phyloP scores from a whole-genome alignment of 2,888 invertebrate genomes.

The Anagyrus pseudococci region DNA sequence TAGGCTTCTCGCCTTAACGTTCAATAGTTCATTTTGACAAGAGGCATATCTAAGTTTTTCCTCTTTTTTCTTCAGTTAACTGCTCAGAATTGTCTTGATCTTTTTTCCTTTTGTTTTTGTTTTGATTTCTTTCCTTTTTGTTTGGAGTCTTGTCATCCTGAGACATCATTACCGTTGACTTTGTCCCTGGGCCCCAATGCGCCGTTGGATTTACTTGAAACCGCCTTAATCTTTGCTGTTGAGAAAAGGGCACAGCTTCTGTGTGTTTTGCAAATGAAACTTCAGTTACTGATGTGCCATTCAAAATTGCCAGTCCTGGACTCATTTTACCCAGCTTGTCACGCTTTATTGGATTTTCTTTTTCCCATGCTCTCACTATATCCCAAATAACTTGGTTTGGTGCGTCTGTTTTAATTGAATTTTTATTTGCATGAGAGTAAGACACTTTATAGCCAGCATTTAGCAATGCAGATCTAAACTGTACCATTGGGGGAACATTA shows the following conservation, averaged over 20 bases:
- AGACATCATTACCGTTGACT: constrained; percentile 71
- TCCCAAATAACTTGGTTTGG: constrained; percentile 90
- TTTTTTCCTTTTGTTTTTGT: constrained; percentile 37
- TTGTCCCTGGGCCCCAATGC: constrained; percentile 91
- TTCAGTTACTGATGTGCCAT: constrained; percentile 62
- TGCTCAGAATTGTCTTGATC: constrained; percentile 10
- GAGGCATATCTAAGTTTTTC: background rate
- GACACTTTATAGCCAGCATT: constrained; percentile 92
- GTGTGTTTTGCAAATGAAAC: constrained; percentile 68
- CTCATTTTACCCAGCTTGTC: constrained; percentile 67
- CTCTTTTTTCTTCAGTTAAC: constrained; percentile 18
- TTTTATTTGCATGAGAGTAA: constrained; percentile 86
- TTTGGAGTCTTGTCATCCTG: constrained; percentile 30
- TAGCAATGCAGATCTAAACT: constrained; percentile 82
- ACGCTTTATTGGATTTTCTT: constrained; percentile 70
- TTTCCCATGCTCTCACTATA: constrained; percentile 83
- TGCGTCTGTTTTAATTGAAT: constrained; percentile 92
- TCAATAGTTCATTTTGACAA: no score
- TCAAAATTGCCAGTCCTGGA: constrained; percentile 67
- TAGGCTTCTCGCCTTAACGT: no score
- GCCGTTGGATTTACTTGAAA: constrained; percentile 88
- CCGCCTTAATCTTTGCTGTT: constrained; percentile 74
- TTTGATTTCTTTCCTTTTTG: constrained; percentile 41
- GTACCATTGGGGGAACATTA: constrained; percentile 53
- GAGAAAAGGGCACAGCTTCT: constrained; percentile 82